Evolutionary conservation across 2,797 vertebrate genomes (phyloP).

Genomic region (Sebastes iracundus): DNA sequence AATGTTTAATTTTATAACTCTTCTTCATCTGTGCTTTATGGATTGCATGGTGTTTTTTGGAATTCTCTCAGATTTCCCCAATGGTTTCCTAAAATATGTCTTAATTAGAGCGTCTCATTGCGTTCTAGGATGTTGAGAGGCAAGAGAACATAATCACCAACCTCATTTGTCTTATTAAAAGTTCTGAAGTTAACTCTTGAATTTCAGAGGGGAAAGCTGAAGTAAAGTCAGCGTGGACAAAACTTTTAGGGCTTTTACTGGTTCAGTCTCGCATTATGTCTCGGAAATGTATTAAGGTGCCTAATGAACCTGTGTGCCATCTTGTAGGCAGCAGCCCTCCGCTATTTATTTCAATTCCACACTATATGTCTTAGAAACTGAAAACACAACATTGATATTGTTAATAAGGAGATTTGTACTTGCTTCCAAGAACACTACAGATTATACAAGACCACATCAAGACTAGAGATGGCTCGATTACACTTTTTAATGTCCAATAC

Average conservation of each 20-base stretch:
- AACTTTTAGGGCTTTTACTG: background rate
- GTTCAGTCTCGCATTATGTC: slow-evolving; percentile 15
- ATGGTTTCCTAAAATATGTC: slow-evolving; percentile 22
- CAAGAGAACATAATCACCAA: slow-evolving; percentile 39
- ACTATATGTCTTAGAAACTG: background rate
- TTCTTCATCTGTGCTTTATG: background rate
- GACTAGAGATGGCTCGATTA: accelerated
- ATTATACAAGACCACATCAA: background rate
- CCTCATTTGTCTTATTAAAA: slow-evolving; percentile 46
- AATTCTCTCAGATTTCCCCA: slow-evolving; percentile 20
- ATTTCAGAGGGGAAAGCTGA: background rate
- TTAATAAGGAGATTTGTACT: background rate
- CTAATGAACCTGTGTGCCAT: slow-evolving; percentile 52
- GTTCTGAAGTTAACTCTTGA: slow-evolving; percentile 19
- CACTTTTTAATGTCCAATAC: too few relatives aligned
- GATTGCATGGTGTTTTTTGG: slow-evolving; percentile 7
- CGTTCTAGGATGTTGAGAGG: slow-evolving; percentile 19
- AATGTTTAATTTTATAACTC: background rate
- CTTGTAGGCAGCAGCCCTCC: slow-evolving; percentile 21
- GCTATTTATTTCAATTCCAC: slow-evolving; percentile 48
- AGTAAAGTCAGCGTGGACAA: background rate
- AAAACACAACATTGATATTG: slow-evolving; percentile 14
- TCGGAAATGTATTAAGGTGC: slow-evolving; percentile 52
- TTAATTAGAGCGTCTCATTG: slow-evolving; percentile 43
- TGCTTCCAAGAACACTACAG: background rate